Evolutionary conservation across 1,140 invertebrate species (phyloP).

Genomic region (Drosophila kanapiae): DNA sequence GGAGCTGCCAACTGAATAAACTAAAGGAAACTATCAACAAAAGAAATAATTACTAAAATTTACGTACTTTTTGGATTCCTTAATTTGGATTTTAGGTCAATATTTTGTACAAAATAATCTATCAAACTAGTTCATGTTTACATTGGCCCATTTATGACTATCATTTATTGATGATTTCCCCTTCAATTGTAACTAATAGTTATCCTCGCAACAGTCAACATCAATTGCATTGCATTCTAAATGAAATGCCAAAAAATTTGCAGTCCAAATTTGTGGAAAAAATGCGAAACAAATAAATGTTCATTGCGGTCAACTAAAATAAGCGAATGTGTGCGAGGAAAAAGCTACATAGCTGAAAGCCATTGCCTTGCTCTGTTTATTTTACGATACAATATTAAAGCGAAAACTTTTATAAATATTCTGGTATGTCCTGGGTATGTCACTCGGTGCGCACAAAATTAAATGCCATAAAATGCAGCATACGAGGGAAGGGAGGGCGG

Average conservation of each 20-base stretch:
- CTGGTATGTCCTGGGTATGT: slow-evolving; percentile 19
- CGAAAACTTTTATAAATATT: slow-evolving; percentile 29
- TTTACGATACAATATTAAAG: slow-evolving; percentile 54
- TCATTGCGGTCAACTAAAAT: slow-evolving; percentile 44
- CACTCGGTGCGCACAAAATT: slow-evolving; percentile 43
- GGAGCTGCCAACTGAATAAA: too few relatives aligned
- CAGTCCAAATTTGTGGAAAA: slow-evolving; percentile 29
- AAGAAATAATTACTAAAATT: too few relatives aligned
- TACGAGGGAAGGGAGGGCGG: neutral
- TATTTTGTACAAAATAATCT: neutral
- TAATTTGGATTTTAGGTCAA: neutral
- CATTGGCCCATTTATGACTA: slow-evolving; percentile 14
- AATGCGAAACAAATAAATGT: slow-evolving; percentile 33
- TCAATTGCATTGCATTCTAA: slow-evolving; percentile 31
- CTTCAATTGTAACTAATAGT: slow-evolving; percentile 25
- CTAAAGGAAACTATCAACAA: too few relatives aligned
- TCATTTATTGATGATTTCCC: slow-evolving; percentile 27
- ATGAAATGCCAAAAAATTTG: slow-evolving; percentile 32
- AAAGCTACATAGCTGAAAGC: neutral
- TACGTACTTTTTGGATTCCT: too few relatives aligned
- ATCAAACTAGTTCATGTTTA: neutral
- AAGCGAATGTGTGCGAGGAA: slow-evolving; percentile 10
- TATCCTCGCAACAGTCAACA: slow-evolving; percentile 7
- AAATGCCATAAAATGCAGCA: slow-evolving; percentile 71
- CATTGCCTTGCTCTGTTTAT: slow-evolving; percentile 50